Base-by-base conservation (phyloP, 2,113 vertebrate species). In the Passer montanus region DNA sequence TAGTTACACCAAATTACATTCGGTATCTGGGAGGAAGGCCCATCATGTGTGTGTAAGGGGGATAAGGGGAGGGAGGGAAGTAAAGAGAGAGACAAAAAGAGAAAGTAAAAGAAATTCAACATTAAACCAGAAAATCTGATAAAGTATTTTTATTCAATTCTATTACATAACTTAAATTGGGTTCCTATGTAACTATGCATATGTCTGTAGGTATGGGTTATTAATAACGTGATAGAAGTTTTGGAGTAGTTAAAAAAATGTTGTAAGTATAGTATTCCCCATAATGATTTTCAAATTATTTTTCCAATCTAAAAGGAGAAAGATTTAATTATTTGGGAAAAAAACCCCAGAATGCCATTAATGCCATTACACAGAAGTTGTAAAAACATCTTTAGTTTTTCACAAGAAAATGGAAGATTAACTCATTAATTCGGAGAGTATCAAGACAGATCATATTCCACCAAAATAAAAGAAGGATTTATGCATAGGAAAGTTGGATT, bases 351-450 rank as follows among this genome's bases (percentile, higher is more conserved):
- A 43, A 89, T 89, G 26, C 44, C n/a, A 21, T 87, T 46, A 43
- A 89, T 89, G 26, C 44, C n/a, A 21, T 87, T 46, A 75, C 56
- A 43, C 67, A 72, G 69, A 68, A 84, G 72, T 31, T 67, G 52
- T 64, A 89, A 87, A 95, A 94, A 49, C 31, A 66, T 24, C 10
- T 66, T 91, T 68, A 83, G 7, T 68, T 92, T 96, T 90, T 80
- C 59, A 63, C 10, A 73, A 53, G 33, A 94, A 74, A 90, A 90
- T 56, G 15, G 77, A 80, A 73, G 15, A 89, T 68, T 91, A 87
- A 31, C 70, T 92, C 43, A 81, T 44, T 3, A 44, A 46, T 79
- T 89, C 81, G 77, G 58, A 81, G 22, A 94, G 10, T 50, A 72
- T 56, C 43, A 72, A 84, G n/a, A 27, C n/a, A 82, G 41, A 89